Conservation (phyloP, 2,797 vertebrate genomes). For the Scleropages formosus region DNA sequence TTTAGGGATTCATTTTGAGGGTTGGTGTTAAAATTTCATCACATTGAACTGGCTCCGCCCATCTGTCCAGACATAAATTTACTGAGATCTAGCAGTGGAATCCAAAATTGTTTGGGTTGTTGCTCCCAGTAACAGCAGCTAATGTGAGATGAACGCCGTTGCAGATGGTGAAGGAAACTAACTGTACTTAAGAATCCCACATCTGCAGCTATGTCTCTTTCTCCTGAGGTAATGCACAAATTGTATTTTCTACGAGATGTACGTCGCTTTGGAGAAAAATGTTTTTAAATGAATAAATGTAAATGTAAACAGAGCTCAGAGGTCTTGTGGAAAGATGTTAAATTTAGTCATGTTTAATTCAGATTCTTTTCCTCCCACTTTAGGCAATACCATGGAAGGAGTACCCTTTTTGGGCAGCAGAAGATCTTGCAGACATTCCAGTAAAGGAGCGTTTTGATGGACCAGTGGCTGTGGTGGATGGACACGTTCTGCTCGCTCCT, state of each 20-base stretch:
- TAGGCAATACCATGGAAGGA: conserved; percentile 69
- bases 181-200: too few species aligned
- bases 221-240: too few species aligned
- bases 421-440: conserved; percentile 59
- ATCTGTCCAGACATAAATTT: conserved; percentile 3
- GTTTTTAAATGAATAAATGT: conserved; percentile 7
- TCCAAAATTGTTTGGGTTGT: not conserved
- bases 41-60: not conserved
- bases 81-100: not conserved
- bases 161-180: too few species aligned
- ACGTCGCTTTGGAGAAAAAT: not conserved
- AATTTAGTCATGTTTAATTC: not conserved
- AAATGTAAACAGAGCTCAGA: too few species aligned
- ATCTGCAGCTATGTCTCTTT: too few species aligned
- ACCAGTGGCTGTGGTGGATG: conserved; percentile 67
- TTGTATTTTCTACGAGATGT: too few species aligned
- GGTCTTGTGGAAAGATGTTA: not conserved
- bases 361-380: not conserved
- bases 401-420: conserved; percentile 66
- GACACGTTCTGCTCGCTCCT: conserved; percentile 60
- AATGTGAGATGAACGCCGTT: too few species aligned
- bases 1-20: too few species aligned
- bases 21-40: not conserved
- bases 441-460: conserved; percentile 52
- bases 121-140: not conserved